Conservation (phyloP, 2,113 vertebrate genomes). For the Trogon surrucura region DNA sequence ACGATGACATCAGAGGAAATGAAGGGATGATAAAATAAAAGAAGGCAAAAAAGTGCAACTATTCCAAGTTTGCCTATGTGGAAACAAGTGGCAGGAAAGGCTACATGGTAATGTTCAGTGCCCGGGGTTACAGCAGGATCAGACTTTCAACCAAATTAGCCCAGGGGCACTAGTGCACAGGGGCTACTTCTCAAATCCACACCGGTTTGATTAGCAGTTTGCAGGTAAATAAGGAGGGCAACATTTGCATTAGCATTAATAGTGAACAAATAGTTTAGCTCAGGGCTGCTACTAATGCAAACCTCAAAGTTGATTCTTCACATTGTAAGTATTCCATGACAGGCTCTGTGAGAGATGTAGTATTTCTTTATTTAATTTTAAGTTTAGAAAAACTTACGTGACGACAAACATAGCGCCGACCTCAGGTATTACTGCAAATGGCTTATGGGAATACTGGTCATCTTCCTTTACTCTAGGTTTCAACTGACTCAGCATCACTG, state of each 20-base stretch:
- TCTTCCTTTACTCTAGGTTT: not conserved
- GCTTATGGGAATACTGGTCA: not conserved
- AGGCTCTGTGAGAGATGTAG: not conserved
- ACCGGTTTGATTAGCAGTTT: not conserved
- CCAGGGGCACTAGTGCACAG: not conserved
- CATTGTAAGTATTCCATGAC: not conserved
- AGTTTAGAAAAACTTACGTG: not conserved
- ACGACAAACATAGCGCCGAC: not conserved
- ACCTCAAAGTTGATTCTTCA: not conserved
- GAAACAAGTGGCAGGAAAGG: not conserved
- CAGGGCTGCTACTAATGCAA: not conserved
- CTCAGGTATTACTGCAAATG: not conserved
- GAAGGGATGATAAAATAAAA: conserved; percentile 5
- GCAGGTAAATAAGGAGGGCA: not conserved
- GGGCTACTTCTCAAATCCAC: not conserved
- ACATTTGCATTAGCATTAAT: not conserved
- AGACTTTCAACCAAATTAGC: not conserved
- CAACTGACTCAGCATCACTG: not conserved
- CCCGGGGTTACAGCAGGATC: not conserved
- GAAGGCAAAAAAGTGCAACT: not conserved
- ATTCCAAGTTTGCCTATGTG: not conserved
- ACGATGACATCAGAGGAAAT: not conserved
- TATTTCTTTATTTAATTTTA: not conserved
- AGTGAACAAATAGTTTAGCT: not conserved
- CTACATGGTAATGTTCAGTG: not conserved